Evolutionary conservation across 1,140 invertebrate genomes (phyloP).

Genomic region (Homalodisca vitripennis): DNA sequence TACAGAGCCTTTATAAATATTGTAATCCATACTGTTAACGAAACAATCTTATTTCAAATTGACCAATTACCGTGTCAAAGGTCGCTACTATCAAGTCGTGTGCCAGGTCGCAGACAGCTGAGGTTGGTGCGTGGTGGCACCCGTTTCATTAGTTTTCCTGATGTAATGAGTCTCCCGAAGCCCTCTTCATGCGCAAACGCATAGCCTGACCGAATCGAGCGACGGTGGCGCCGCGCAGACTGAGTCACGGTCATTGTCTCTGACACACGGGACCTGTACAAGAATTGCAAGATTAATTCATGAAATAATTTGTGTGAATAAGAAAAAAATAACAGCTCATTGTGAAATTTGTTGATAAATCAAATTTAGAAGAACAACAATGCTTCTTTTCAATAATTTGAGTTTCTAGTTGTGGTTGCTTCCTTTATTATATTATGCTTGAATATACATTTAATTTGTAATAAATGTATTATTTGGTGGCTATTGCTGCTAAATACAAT

Average conservation of each 20-base stretch:
- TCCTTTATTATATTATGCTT: too few relatives aligned
- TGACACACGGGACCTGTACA: constrained; percentile 43
- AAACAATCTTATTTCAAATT: too few relatives aligned
- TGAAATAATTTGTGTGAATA: constrained; percentile 50
- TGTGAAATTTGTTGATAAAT: not conserved
- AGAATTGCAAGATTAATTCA: constrained; percentile 74
- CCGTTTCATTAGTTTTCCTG: constrained; percentile 91
- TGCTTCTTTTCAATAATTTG: too few relatives aligned
- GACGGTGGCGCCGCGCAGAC: constrained; percentile 78
- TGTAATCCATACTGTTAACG: too few relatives aligned
- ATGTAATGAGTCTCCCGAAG: constrained; percentile 96
- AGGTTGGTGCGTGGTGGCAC: not conserved
- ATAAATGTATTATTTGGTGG: too few relatives aligned
- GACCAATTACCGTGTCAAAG: not conserved
- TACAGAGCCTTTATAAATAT: not conserved
- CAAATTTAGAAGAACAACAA: too few relatives aligned
- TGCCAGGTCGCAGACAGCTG: not conserved
- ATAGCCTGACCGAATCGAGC: constrained; percentile 94
- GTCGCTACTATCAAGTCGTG: not conserved
- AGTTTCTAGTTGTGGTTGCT: too few relatives aligned
- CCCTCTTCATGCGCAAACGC: constrained; percentile 92
- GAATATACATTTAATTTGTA: too few relatives aligned
- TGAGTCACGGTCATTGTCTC: constrained; percentile 64
- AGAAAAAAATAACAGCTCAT: not conserved
- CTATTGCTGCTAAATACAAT: too few relatives aligned